These are phyloP conservation scores for Yponomeuta evonymella DNA, from an alignment of 2,888 invertebrate species.

Conservation along the genomic window DNA sequence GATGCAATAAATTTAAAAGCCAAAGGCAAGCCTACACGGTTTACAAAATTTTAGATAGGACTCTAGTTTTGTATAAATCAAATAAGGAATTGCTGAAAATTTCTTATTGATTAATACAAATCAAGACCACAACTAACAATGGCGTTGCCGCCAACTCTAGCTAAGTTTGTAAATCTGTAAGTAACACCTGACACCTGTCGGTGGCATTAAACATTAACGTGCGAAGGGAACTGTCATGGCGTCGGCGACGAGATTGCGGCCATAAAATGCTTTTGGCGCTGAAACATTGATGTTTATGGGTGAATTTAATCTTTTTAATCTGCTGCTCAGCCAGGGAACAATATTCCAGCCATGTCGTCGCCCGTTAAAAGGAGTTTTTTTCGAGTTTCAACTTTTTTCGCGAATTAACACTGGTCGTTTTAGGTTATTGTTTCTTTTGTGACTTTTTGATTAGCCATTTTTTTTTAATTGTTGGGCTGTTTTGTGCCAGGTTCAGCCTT, in stretches of 20 bases:
- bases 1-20: no score
- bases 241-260: slow-evolving; percentile 39
- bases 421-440: not conserved
- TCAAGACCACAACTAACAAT: not conserved
- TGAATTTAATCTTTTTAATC: slow-evolving; percentile 9
- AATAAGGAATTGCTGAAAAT: no score
- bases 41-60: no score
- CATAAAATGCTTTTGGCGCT: slow-evolving; percentile 46
- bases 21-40: no score
- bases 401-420: not conserved
- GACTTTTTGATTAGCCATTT: not conserved
- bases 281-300: slow-evolving; percentile 41
- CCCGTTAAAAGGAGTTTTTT: slow-evolving; percentile 8
- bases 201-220: slow-evolving; percentile 58
- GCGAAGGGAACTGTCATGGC: slow-evolving; percentile 63
- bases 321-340: not conserved
- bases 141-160: not conserved
- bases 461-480: not conserved
- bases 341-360: not conserved
- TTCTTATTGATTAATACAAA: no score
- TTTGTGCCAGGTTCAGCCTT: not conserved
- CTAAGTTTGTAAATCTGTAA: slow-evolving; percentile 21
- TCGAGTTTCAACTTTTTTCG: not conserved
- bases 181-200: slow-evolving; percentile 56
- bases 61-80: no score